Conservation (phyloP, 2,888 invertebrate genomes). For the Mythimna loreyi region DNA sequence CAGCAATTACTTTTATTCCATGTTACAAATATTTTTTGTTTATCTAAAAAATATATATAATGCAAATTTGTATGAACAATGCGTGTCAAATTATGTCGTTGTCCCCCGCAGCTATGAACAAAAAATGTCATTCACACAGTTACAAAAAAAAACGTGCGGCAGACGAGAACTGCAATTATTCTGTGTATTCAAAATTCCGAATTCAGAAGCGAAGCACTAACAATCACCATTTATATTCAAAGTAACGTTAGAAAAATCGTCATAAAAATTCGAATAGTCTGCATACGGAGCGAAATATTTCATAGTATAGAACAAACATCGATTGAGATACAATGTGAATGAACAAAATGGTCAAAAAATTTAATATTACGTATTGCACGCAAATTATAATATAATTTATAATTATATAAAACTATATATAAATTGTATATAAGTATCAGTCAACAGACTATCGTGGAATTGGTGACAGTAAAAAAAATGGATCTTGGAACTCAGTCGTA, state of each 20-base stretch:
- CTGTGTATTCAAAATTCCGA: constrained; percentile 50
- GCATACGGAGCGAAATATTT: constrained; percentile 7
- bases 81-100: constrained; percentile 7
- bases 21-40: too few species aligned
- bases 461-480: too few species aligned
- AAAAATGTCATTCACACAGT: constrained; percentile 7
- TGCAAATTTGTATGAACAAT: neutral
- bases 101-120: neutral
- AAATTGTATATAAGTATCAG: too few species aligned
- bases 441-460: too few species aligned
- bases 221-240: constrained; percentile 55
- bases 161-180: constrained; percentile 41
- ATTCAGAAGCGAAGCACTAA: constrained; percentile 40
- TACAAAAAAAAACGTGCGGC: neutral
- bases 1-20: too few species aligned
- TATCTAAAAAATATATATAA: neutral
- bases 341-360: neutral
- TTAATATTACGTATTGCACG: neutral
- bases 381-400: too few species aligned
- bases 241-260: constrained; percentile 53
- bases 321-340: neutral
- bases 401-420: too few species aligned
- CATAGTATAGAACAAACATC: neutral
- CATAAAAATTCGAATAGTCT: constrained; percentile 37
- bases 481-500: too few species aligned